phyloP scores from a whole-genome alignment of 2,113 vertebrate species.

The Ursus arctos region DNA sequence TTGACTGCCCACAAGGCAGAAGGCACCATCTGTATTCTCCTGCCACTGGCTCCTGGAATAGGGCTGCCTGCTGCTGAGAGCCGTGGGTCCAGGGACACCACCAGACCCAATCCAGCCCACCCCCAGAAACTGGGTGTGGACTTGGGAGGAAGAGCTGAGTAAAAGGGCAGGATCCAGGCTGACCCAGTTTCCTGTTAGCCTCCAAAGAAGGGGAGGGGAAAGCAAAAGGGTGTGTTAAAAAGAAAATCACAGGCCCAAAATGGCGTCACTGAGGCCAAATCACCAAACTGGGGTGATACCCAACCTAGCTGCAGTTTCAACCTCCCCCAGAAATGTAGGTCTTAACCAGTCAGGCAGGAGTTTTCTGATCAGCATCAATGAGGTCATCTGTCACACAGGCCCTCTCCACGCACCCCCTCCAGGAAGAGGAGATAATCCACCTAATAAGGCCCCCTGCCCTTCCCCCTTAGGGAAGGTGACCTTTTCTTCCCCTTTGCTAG shows the following conservation, averaged over 20 bases:
- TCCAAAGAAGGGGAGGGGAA: not conserved
- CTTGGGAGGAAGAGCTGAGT: not conserved
- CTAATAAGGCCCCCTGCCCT: not conserved
- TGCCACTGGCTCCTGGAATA: not conserved
- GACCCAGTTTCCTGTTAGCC: not conserved
- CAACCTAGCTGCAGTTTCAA: not conserved
- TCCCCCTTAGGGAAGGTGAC: not conserved
- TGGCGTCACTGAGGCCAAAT: not conserved
- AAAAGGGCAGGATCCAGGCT: not conserved
- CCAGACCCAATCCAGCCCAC: not conserved
- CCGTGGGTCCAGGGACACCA: not conserved
- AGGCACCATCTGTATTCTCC: constrained; percentile 48
- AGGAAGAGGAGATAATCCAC: not conserved
- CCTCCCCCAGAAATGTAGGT: not conserved
- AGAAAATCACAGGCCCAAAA: not conserved
- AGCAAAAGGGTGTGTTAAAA: not conserved
- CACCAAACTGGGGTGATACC: not conserved
- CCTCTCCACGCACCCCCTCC: not conserved
- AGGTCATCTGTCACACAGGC: not conserved
- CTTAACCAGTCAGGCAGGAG: not conserved
- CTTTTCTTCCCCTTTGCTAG: not conserved
- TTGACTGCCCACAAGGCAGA: constrained; percentile 66
- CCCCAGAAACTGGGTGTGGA: too few relatives aligned
- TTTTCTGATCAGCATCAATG: not conserved
- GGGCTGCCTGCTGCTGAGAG: not conserved